Evolutionary conservation across 2,888 invertebrate species (phyloP).

Genomic region (Agrenia bidenticulata): DNA sequence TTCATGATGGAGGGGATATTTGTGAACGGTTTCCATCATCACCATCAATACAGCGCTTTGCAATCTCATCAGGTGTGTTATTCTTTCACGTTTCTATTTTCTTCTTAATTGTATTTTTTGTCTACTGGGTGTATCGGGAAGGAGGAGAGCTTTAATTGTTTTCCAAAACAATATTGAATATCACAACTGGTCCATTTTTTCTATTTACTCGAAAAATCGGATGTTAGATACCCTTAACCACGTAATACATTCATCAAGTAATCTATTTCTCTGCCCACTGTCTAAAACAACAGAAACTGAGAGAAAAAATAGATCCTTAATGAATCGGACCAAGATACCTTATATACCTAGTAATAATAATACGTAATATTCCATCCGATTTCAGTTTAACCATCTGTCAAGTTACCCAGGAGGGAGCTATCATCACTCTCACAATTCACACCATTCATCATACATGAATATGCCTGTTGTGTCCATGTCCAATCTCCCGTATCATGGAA

Average conservation of each 20-base stretch:
- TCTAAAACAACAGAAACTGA: too few relatives aligned
- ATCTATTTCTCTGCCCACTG: too few relatives aligned
- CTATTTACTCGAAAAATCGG: too few relatives aligned
- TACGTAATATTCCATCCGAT: slow-evolving; percentile 3
- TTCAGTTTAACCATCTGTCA: slow-evolving; percentile 33
- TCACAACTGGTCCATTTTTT: too few relatives aligned
- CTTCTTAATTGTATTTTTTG: too few relatives aligned
- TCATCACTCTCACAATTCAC: slow-evolving; percentile 27
- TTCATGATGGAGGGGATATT: slow-evolving; percentile 50
- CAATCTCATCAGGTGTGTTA: slow-evolving; percentile 41
- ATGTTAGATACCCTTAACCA: too few relatives aligned
- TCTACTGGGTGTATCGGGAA: too few relatives aligned
- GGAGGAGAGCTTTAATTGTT: too few relatives aligned
- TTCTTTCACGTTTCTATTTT: slow-evolving; percentile 4
- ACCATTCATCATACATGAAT: slow-evolving; percentile 46
- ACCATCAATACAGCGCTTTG: slow-evolving; percentile 50
- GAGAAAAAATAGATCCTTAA: too few relatives aligned
- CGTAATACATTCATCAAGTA: too few relatives aligned
- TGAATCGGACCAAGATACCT: too few relatives aligned
- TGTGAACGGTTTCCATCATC: slow-evolving; percentile 47
- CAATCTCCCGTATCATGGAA: slow-evolving; percentile 34
- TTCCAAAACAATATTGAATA: too few relatives aligned
- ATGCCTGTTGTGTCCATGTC: slow-evolving; percentile 40
- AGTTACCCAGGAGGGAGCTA: slow-evolving; percentile 27
- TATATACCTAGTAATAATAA: background rate